A percentile compares a stretch with the other conserved stretches of the same genome.
Evolutionary conservation across 2,888 invertebrate genomes (phyloP).

Genomic region (Coenonympha glycerion): DNA sequence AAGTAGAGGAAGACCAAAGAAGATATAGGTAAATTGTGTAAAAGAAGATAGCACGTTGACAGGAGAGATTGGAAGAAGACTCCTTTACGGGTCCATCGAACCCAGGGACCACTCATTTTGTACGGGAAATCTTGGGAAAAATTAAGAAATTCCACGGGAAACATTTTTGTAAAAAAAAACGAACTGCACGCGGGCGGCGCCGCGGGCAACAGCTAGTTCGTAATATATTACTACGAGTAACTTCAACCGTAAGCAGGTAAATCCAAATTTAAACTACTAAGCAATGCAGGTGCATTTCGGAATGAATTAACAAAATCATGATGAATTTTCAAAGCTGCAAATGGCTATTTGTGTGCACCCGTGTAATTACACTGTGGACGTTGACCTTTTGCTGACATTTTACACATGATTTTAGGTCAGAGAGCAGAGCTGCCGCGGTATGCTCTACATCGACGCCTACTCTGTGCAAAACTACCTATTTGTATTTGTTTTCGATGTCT

Average conservation of each 20-base stretch:
- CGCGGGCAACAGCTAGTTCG: no score
- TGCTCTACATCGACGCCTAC: conserved; percentile 41
- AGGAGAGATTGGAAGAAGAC: no score
- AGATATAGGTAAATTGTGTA: no score
- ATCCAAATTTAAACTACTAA: not conserved
- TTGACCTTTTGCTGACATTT: conserved; percentile 46
- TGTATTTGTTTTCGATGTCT: not conserved
- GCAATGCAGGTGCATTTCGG: not conserved
- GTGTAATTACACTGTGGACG: conserved; percentile 18
- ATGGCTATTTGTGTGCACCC: not conserved
- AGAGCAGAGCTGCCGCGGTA: conserved; percentile 24
- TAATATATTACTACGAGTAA: no score
- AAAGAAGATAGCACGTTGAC: no score
- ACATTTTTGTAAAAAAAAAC: no score
- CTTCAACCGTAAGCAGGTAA: not conserved
- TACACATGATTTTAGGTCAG: conserved; percentile 41
- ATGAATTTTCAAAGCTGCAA: conserved; percentile 3
- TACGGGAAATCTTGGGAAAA: no score
- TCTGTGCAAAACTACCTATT: conserved; percentile 20
- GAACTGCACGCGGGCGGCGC: no score
- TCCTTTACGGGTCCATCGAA: no score
- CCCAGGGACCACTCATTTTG: no score
- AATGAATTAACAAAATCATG: not conserved
- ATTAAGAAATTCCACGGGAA: no score
- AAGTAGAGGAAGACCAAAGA: no score